Base-by-base conservation (phyloP, 2,797 vertebrate genomes). In the Hafferia zeledoni region DNA sequence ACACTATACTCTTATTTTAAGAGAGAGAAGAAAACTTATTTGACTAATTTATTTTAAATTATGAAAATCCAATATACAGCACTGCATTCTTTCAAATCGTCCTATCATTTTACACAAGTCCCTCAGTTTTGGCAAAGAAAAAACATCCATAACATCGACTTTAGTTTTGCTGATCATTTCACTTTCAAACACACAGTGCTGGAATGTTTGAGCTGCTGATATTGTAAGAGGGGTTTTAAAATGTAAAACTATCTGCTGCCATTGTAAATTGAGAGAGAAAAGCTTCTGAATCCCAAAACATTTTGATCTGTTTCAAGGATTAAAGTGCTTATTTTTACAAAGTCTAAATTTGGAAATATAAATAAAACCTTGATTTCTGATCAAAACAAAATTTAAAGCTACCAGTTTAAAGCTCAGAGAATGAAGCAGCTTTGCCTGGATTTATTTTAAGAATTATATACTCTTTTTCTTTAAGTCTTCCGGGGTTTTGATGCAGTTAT, bases 301-400 rank as follows among this genome's bases (percentile, higher is more conserved):
- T 83, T 85, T 87, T 84, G 2, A 87, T 85, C 44, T 39, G 5
- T 15, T 91, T 87, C 19, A 35, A 77, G n/a, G 57, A 77, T 46
- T 60, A 68, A 83, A 68, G 28, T 52, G 25, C 3, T 69, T 79
- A 64, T 63, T 93, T 81, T 19, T 35, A 78, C 53, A 44, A 71
- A 50, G 25, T 52, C 23, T 63, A 37, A 23, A 76, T 67, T 68
- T 60, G 25, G 31, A 74, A 87, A 90, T 46, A 63, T 3, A 70
- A 71, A 44, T 70, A 37, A 95, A 94, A 65, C 28, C 6, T 84
- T 84, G 24, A 82, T 75, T 94, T 89, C 25, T 65, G 28, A 46
- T 56, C 41, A 82, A 84, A 59, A 67, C 63, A 85, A 82, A 59
- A 67, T 63, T 47, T 25, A 53, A 84, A 65, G 22, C 9, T 24